Conservation (phyloP, 2,888 invertebrate species). For the Diploptera punctata region DNA sequence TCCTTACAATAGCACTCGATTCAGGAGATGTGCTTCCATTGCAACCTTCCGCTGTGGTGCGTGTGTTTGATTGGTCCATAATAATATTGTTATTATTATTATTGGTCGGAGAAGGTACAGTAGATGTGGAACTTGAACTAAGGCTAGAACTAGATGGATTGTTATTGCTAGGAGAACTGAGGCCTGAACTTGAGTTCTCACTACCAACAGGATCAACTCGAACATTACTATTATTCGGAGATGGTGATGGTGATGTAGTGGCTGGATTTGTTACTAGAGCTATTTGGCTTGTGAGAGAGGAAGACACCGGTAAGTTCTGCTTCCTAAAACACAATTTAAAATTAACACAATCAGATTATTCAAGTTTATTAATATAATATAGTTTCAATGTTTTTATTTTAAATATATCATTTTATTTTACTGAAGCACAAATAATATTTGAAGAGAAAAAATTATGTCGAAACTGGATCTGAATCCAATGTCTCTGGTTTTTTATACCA, state of each 20-base stretch:
- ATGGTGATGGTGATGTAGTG: slow-evolving; percentile 20
- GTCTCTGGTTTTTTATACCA: too few relatives aligned
- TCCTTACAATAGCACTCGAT: slow-evolving; percentile 20
- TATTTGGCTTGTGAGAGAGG: slow-evolving; percentile 12
- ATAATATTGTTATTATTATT: slow-evolving; percentile 18
- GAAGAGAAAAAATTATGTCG: too few relatives aligned
- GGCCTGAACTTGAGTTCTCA: slow-evolving; percentile 22
- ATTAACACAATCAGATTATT: too few relatives aligned
- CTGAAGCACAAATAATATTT: too few relatives aligned
- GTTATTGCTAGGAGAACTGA: slow-evolving; percentile 7
- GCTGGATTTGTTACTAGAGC: background rate
- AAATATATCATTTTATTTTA: too few relatives aligned
- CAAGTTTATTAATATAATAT: too few relatives aligned
- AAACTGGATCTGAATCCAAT: too few relatives aligned
- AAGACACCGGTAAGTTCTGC: slow-evolving; percentile 27
- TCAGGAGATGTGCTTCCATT: slow-evolving; percentile 28
- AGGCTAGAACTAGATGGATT: slow-evolving; percentile 6
- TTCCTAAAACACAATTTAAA: slow-evolving; percentile 29
- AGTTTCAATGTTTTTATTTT: too few relatives aligned
- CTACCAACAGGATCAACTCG: slow-evolving; percentile 22
- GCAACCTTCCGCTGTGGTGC: slow-evolving; percentile 25
- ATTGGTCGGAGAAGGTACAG: slow-evolving; percentile 20
- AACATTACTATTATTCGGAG: background rate
- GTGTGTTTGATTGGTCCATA: background rate
- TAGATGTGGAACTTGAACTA: slow-evolving; percentile 25